phyloP scores from a whole-genome alignment of 2,888 invertebrate species.

The Lypha dubia region DNA sequence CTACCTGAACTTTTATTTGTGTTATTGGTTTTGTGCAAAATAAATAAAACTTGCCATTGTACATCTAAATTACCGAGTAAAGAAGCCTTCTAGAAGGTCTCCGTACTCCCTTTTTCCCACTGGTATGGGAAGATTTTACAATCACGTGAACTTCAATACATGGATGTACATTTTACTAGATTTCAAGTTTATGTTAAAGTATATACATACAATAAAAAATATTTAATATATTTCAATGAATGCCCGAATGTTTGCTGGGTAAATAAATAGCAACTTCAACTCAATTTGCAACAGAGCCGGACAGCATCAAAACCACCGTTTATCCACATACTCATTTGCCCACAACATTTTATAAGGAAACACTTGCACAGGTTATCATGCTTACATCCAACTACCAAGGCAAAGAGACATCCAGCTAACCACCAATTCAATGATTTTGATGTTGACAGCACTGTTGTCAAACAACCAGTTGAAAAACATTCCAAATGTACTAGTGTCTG shows the following conservation, averaged over 20 bases:
- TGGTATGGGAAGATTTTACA: too few species aligned
- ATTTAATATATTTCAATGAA: too few species aligned
- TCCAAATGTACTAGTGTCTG: slow-evolving; percentile 57
- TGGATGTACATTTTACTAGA: too few species aligned
- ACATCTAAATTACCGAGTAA: too few species aligned
- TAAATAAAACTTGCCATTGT: too few species aligned
- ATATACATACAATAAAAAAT: too few species aligned
- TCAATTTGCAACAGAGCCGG: slow-evolving; percentile 20
- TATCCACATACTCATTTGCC: slow-evolving; percentile 59
- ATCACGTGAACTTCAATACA: too few species aligned
- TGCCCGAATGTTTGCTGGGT: slow-evolving; percentile 25
- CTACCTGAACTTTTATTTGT: too few species aligned
- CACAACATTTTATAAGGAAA: slow-evolving; percentile 52
- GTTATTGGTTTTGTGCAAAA: too few species aligned
- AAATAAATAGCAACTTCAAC: slow-evolving; percentile 3
- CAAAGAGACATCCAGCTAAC: slow-evolving; percentile 57
- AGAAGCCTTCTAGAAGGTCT: too few species aligned
- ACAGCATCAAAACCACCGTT: slow-evolving; percentile 64
- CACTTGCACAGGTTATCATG: slow-evolving; percentile 53
- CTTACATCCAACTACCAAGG: slow-evolving; percentile 26
- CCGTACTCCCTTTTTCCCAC: too few species aligned
- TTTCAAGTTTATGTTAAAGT: too few species aligned
- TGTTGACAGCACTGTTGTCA: slow-evolving; percentile 71
- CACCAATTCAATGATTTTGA: slow-evolving; percentile 63
- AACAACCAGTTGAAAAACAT: slow-evolving; percentile 68